Conservation (phyloP, 2,113 vertebrate species). For the Sterna hirundo region DNA sequence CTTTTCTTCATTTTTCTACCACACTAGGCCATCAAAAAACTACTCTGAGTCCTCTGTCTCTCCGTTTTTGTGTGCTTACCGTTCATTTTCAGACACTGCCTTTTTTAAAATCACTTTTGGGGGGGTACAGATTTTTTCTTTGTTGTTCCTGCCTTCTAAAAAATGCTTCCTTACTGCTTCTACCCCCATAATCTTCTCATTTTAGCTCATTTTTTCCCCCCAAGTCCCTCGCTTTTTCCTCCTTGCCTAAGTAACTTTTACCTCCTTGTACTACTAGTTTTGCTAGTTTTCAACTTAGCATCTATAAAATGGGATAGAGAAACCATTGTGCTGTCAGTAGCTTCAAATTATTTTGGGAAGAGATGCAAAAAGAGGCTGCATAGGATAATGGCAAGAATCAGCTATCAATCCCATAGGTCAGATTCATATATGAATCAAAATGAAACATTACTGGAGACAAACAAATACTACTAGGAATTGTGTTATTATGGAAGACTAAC, state of each 20-base stretch:
- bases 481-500: not conserved
- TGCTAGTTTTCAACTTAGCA: not conserved
- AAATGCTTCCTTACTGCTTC: not conserved
- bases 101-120: not conserved
- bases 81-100: not conserved
- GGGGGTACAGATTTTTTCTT: not conserved
- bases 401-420: not conserved
- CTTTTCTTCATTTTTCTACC: not conserved
- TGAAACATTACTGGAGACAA: not conserved
- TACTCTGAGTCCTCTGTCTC: not conserved
- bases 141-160: not conserved
- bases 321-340: not conserved
- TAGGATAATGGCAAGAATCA: not conserved
- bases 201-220: not conserved
- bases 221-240: not conserved
- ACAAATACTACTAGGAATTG: not conserved
- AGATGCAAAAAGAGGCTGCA: not conserved
- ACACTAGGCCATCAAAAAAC: not conserved
- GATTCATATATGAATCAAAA: not conserved
- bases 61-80: not conserved
- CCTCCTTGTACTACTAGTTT: not conserved
- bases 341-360: not conserved
- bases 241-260: not conserved
- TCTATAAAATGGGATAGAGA: not conserved
- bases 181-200: not conserved